Conservation (phyloP, 2,888 invertebrate species). For the Escarpia spicata region DNA sequence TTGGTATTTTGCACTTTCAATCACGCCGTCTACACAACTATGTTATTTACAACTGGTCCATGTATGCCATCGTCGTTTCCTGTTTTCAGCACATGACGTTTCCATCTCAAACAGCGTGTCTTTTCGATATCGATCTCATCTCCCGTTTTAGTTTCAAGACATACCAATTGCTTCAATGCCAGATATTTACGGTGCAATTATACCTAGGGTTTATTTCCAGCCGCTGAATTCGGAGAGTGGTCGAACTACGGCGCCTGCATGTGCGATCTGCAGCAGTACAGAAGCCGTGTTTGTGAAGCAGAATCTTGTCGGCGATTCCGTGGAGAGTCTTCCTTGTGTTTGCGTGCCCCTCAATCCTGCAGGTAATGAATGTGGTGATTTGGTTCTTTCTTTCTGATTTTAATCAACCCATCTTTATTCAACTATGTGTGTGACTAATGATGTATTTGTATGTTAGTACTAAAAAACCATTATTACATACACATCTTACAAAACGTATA, state of each 20-base stretch:
- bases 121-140: no score
- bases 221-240: slow-evolving; percentile 14
- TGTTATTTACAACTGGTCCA: neutral
- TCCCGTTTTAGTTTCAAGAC: no score
- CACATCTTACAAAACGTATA: no score
- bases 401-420: neutral
- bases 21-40: neutral
- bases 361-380: neutral
- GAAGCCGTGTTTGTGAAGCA: slow-evolving; percentile 21
- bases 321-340: neutral
- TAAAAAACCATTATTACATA: no score
- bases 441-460: no score
- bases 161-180: no score
- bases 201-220: neutral
- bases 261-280: neutral
- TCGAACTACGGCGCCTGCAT: neutral
- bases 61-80: no score
- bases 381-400: neutral
- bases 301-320: neutral
- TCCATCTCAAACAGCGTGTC: no score
- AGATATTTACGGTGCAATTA: no score
- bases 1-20: neutral
- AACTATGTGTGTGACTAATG: neutral
- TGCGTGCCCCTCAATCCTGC: neutral
- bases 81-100: no score